These are phyloP conservation scores for Perognathus longimembris DNA, from an alignment of 2,113 vertebrate genomes.

Conservation along the genomic window DNA sequence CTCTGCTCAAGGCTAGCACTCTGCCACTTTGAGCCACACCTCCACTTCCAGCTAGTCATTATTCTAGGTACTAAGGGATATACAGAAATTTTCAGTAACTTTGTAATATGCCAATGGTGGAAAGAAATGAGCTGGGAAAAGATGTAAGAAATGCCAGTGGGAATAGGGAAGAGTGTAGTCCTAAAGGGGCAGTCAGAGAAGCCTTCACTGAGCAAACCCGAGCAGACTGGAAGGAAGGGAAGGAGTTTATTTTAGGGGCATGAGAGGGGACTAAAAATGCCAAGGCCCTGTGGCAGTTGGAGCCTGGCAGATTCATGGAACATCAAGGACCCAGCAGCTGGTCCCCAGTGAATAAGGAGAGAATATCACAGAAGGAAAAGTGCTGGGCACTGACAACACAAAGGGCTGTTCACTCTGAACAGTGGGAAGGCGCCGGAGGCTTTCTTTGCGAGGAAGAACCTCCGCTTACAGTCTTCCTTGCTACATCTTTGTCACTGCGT, in stretches of 20 bases:
- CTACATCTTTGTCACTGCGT: background rate
- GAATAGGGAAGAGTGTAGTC: background rate
- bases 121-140: constrained; percentile 2
- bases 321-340: background rate
- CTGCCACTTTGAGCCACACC: too few relatives aligned
- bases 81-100: background rate
- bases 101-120: background rate
- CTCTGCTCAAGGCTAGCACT: too few relatives aligned
- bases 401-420: background rate
- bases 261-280: background rate
- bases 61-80: background rate
- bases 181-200: background rate
- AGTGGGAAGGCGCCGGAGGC: background rate
- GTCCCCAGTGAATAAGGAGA: background rate
- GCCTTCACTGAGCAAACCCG: fast-evolving
- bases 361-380: background rate
- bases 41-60: too few relatives aligned
- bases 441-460: background rate
- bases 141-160: background rate
- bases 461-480: background rate
- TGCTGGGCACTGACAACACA: background rate
- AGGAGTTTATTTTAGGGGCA: background rate
- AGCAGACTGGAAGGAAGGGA: background rate
- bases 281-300: background rate
- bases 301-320: background rate